Conservation (phyloP, 2,797 vertebrate genomes). For the Leptodactylus fallax region DNA sequence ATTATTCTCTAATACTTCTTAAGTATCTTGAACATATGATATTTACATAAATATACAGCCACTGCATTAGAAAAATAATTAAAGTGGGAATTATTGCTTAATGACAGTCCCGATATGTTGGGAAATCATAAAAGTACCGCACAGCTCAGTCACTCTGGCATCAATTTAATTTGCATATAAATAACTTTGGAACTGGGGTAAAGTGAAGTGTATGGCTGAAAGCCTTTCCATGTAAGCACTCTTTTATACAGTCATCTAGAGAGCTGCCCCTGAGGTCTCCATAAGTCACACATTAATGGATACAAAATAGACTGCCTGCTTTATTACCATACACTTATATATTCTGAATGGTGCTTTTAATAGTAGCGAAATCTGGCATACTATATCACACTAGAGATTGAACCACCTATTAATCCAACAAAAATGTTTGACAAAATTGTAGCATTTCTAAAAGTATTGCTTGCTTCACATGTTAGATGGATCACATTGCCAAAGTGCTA, state of each 20-base stretch:
- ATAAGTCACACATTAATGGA: constrained; percentile 37
- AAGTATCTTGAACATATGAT: not conserved
- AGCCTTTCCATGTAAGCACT: constrained; percentile 9
- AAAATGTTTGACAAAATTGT: not conserved
- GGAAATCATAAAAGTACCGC: constrained; percentile 43
- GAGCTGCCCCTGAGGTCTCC: constrained; percentile 25
- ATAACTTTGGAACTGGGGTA: constrained; percentile 45
- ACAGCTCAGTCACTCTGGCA: constrained; percentile 35
- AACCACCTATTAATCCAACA: not conserved
- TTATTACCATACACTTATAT: not conserved
- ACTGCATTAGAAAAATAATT: constrained; percentile 35
- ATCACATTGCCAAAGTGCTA: not conserved
- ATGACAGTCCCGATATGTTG: constrained; percentile 28
- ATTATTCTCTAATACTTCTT: constrained; percentile 10
- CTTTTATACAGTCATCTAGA: constrained; percentile 39
- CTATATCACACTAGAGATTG: not conserved
- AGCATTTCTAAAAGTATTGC: not conserved
- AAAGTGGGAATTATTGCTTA: constrained; percentile 51
- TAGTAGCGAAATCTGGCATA: not conserved
- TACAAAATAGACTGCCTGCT: not conserved
- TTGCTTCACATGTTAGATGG: not conserved
- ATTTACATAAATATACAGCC: constrained; percentile 52
- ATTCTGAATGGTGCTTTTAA: not conserved
- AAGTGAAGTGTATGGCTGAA: constrained; percentile 21
- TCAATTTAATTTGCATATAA: constrained; percentile 62